Conservation (phyloP, 2,113 vertebrate genomes). For the Chloebia gouldiae region DNA sequence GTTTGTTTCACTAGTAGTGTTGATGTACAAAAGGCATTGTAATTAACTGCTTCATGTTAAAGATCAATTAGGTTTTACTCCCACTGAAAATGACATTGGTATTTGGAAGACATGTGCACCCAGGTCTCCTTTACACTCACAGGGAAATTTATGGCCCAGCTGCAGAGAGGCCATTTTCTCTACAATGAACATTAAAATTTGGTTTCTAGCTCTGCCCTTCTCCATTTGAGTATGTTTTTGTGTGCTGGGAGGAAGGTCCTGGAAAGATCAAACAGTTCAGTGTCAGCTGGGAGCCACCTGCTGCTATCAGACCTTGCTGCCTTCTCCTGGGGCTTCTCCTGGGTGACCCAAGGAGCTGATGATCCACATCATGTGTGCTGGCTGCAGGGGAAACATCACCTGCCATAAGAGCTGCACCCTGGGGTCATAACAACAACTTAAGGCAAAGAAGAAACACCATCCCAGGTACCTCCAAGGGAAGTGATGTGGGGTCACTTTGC, state of each 20-base stretch:
- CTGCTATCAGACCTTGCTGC: not conserved
- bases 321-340: not conserved
- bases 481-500: not conserved
- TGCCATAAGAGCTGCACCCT: not conserved
- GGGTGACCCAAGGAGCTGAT: not conserved
- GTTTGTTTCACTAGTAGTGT: not conserved
- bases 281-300: not conserved
- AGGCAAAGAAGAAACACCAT: not conserved
- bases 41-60: not conserved
- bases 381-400: not conserved
- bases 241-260: not conserved
- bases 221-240: not conserved
- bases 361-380: not conserved
- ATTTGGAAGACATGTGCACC: not conserved
- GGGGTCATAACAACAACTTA: not conserved
- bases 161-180: not conserved
- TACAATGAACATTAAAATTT: not conserved
- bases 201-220: not conserved
- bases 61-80: not conserved
- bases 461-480: not conserved
- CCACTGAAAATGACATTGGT: not conserved
- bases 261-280: not conserved
- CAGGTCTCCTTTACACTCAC: rapidly evolving
- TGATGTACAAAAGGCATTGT: not conserved
- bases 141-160: not conserved